Base-by-base conservation (phyloP, 2,888 invertebrate species). In the Nyleta sp. region DNA sequence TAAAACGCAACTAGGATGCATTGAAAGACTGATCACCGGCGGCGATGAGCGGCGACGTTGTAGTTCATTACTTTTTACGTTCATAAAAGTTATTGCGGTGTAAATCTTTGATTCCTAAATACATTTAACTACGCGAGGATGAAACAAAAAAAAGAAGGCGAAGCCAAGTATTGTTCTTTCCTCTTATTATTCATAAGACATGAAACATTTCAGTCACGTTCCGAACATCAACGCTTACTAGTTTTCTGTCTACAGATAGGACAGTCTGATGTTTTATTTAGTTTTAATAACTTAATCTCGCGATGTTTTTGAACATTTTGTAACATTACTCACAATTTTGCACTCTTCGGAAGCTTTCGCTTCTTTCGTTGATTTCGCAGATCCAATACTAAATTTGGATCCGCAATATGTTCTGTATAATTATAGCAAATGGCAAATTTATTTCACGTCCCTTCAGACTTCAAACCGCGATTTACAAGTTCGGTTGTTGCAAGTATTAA, bases 231-330 rank as follows among this genome's bases (percentile, higher is more conserved):
- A 71, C 65, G 77, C 71, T 65, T 71, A 65, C 71, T 60, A 71
- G 65, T 57, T 77, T 77, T 77, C 57, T 71, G 71, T 59, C 71
- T 77, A 71, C 65, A 65, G 59, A 77, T 77, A 77, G 62, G 13
- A 59, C 53, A 67, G 52, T 24, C 65, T 60, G 35, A 72, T 72
- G 59, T 71, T 77, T 77, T 67, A 77, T 71, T 71, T 76, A 65
- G 65, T 70, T 76, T 67, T 71, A 76, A 71, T 76, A 71, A 65
- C 20, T 59, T 46, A 50, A 65, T 76, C 35, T 50, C 24, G 2
- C 3, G 17, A 33, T 62, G 33, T 35, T 24, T 52, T 40, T 24
- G 17, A 10, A 38, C n/a, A n/a, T n/a, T n/a, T n/a, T n/a, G n/a
- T n/a, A n/a, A n/a, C n/a, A n/a, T n/a, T n/a, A n/a, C n/a, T n/a